Evolutionary conservation across 2,888 invertebrate genomes (phyloP).

Genomic region (Aleiodes leptofemur): DNA sequence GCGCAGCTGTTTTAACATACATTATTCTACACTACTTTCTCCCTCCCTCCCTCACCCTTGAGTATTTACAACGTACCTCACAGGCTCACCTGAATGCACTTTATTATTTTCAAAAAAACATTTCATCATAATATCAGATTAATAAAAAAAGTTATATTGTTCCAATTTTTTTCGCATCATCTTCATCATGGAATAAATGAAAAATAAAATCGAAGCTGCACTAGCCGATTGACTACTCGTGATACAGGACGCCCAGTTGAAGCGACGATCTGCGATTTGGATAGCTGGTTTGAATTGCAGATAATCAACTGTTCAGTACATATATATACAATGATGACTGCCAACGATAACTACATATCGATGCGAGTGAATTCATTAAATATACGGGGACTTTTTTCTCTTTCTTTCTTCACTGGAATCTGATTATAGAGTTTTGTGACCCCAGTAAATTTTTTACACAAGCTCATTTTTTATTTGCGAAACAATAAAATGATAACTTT

Average conservation of each 20-base stretch:
- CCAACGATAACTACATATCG: constrained; percentile 53
- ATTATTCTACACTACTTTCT: constrained; percentile 29
- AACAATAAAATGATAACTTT: too few species aligned
- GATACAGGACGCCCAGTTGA: neutral
- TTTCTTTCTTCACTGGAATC: constrained; percentile 60
- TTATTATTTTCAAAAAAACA: constrained; percentile 26
- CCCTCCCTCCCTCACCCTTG: constrained; percentile 44
- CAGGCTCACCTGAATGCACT: constrained; percentile 52
- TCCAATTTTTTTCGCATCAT: too few species aligned
- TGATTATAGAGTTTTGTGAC: constrained; percentile 37
- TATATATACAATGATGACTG: constrained; percentile 53
- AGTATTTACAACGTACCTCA: constrained; percentile 50
- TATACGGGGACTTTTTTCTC: constrained; percentile 65
- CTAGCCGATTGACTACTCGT: neutral
- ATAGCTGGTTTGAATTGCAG: constrained; percentile 65
- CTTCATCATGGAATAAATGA: neutral
- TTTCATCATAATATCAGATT: neutral
- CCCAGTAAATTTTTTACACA: constrained; percentile 29
- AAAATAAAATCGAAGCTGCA: neutral
- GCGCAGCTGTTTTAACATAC: constrained; percentile 66
- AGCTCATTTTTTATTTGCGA: neutral
- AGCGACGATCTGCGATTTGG: neutral
- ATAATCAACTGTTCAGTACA: constrained; percentile 60
- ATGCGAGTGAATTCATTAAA: constrained; percentile 65
- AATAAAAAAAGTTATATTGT: too few species aligned